Conservation (phyloP, 2,797 vertebrate species). For the Ciconia nigra region DNA sequence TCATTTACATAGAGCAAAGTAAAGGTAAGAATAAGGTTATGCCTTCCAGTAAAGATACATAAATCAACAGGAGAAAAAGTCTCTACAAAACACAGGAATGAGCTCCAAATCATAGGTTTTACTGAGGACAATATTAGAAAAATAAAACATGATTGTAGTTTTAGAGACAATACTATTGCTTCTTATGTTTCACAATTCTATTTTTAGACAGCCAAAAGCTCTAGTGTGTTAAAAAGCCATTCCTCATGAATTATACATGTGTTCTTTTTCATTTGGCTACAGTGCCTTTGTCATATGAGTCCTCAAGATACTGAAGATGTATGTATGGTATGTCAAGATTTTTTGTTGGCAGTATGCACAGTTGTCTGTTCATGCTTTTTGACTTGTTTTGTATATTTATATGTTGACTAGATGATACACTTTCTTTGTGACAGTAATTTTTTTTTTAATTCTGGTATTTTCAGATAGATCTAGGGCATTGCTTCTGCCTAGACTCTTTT, state of each 20-base stretch:
- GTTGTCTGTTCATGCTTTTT: neutral
- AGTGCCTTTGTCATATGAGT: constrained; percentile 62
- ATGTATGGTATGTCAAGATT: constrained; percentile 12
- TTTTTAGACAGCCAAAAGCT: constrained; percentile 69
- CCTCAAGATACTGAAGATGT: constrained; percentile 42
- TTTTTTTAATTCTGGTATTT: neutral
- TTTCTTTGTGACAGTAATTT: neutral
- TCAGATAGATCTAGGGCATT: neutral
- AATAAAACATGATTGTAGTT: constrained; percentile 1
- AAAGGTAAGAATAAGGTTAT: neutral
- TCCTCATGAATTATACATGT: constrained; percentile 74
- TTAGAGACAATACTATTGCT: constrained; percentile 44
- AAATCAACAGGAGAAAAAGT: constrained; percentile 32
- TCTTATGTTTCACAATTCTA: constrained; percentile 56
- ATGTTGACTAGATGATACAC: neutral
- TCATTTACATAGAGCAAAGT: constrained; percentile 35
- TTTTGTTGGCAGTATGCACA: neutral
- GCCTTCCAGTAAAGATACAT: constrained; percentile 30
- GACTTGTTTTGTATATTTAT: constrained; percentile 17
- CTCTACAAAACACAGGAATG: neutral
- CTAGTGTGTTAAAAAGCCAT: constrained; percentile 58
- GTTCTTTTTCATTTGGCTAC: constrained; percentile 63
- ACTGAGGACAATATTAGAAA: neutral
- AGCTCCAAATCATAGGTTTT: neutral
- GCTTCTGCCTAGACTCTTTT: neutral